phyloP scores from a whole-genome alignment of 1,140 invertebrate species.

The Drosophila yakuba region DNA sequence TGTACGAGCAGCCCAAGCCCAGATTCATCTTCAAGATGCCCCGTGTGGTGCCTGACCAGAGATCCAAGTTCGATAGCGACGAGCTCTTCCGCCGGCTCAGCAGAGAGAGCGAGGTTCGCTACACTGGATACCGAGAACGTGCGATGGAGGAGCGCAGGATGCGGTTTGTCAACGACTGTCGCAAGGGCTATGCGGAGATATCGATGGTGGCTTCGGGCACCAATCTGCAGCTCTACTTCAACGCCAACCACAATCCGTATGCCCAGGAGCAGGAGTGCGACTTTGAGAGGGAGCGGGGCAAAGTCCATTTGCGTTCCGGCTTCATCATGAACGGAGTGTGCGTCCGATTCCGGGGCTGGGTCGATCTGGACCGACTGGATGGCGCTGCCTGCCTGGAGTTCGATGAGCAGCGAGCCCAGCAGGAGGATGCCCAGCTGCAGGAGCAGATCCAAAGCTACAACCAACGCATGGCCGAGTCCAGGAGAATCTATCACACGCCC shows the following conservation, averaged over 20 bases:
- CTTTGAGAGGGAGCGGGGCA: conserved; percentile 97
- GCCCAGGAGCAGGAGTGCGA: conserved; percentile 93
- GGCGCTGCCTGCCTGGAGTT: conserved; percentile 96
- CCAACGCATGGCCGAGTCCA: conserved; percentile 63
- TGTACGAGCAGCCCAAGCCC: conserved; percentile 95
- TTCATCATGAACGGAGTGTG: conserved; percentile 99
- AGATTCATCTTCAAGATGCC: conserved; percentile 97
- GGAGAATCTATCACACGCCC: conserved; percentile 50
- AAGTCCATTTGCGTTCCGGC: conserved; percentile 96
- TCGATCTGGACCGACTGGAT: conserved; percentile 97
- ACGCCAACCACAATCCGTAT: conserved; percentile 89
- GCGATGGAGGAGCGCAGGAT: conserved; percentile 95
- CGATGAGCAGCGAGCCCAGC: conserved; percentile 92
- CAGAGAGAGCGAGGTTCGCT: conserved; percentile 96
- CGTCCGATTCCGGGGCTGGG: conserved; percentile 97
- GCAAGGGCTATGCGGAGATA: conserved; percentile 97
- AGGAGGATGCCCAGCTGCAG: conserved; percentile 93
- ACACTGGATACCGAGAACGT: conserved; percentile 96
- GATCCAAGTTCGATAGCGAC: conserved; percentile 97
- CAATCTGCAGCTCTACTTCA: conserved; percentile 95
- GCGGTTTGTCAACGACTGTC: conserved; percentile 95
- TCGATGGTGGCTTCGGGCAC: conserved; percentile 97
- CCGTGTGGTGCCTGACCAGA: conserved; percentile 97
- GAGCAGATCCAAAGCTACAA: conserved; percentile 97
- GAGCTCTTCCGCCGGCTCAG: conserved; percentile 96